Base-by-base conservation (phyloP, 2,888 invertebrate species). In the Scaeva pyrastri region DNA sequence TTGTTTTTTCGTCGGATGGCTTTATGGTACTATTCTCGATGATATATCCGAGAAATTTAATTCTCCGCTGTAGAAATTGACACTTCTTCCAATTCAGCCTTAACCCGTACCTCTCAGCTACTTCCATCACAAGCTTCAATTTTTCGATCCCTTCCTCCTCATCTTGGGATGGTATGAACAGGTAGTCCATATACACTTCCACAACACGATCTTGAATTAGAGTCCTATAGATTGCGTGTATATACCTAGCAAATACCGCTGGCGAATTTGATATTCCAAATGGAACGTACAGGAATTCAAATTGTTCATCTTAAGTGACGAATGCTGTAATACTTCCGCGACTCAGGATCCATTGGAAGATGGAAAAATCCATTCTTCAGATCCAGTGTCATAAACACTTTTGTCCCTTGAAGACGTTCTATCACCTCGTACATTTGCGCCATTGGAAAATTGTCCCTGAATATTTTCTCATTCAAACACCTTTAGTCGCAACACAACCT, bases 191-290 rank as follows among this genome's bases (percentile, higher is more conserved):
- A 41, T 62, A 62, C 31, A 16, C 39, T 21, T 21, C 21, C 14
- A 62, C 39, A 26, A 41, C 31, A 36, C 39, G 21, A 31, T 39
- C 36, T 36, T 41, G 21, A 12, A 62, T 92, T 90, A 19, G 91
- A 91, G 55, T 26, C 43, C 43, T 43, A n/a, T 43, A 43, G 43
- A 43, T 43, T n/a, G 43, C 43, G 43, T 43, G 56, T 72, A 39
- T 64, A 82, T 0, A 75, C 36, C 2, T 41, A 0, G 52, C 52
- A 6, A 52, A 52, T 23, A 23, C 52, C 1, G n/a, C n/a, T n/a
- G n/a, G n/a, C n/a, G n/a, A n/a, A n/a, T n/a, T n/a, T n/a, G n/a
- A n/a, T n/a, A n/a, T n/a, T n/a, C n/a, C n/a, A n/a, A n/a, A n/a
- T n/a, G n/a, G n/a, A n/a, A n/a, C n/a, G n/a, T n/a, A n/a, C n/a